Evolutionary conservation across 1,140 invertebrate genomes (phyloP).

Genomic region (Bombus balteatus): DNA sequence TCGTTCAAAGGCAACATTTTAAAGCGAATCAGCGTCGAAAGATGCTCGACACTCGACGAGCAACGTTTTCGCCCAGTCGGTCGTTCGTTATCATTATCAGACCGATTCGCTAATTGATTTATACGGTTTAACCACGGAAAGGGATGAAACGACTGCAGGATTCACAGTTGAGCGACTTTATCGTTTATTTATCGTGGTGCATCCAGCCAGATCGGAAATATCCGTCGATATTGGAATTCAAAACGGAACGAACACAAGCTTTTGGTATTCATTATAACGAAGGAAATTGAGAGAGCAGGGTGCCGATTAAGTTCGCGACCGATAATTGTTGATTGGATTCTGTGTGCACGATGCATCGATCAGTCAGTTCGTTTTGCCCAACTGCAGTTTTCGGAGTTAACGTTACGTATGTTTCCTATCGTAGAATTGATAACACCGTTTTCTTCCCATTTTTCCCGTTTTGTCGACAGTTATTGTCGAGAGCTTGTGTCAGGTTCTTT

Average conservation of each 20-base stretch:
- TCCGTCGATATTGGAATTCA: constrained; percentile 30
- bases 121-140: constrained; percentile 73
- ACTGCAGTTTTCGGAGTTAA: background rate
- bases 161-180: constrained; percentile 64
- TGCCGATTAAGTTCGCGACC: background rate
- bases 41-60: background rate
- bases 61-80: constrained; percentile 17
- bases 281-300: background rate
- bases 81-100: constrained; percentile 73
- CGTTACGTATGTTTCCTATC: background rate
- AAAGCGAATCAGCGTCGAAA: background rate
- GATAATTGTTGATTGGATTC: background rate
- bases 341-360: background rate
- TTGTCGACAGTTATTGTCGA: background rate
- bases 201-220: constrained; percentile 28
- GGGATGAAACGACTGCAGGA: constrained; percentile 59
- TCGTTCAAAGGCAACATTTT: background rate
- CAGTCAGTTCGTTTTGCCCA: background rate
- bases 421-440: background rate
- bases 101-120: constrained; percentile 75
- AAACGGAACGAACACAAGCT: constrained; percentile 31
- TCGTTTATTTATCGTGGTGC: constrained; percentile 71
- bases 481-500: too few relatives aligned
- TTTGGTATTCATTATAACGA: constrained; percentile 30
- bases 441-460: background rate